Conservation (phyloP, 2,113 vertebrate genomes). For the Serilophus lunatus region DNA sequence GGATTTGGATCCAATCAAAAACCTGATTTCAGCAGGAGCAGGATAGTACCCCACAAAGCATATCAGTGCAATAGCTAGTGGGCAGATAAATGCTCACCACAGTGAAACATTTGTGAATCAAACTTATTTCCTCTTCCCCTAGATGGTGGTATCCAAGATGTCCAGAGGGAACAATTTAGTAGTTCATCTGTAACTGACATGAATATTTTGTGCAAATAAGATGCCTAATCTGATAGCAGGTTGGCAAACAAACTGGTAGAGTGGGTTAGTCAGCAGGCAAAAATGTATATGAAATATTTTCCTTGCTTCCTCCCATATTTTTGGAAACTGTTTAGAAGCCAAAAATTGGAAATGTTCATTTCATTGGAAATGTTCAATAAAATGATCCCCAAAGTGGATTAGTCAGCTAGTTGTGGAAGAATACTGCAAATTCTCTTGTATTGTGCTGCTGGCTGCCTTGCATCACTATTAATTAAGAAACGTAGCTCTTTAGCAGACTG, state of each 20-base stretch:
- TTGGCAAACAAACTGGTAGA: not conserved
- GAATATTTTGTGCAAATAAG: not conserved
- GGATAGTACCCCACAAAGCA: not conserved
- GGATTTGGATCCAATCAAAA: not conserved
- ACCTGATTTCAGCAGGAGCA: not conserved
- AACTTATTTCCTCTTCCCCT: not conserved
- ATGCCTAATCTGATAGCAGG: not conserved
- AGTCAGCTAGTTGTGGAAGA: constrained; percentile 45
- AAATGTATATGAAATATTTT: not conserved
- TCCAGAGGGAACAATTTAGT: not conserved
- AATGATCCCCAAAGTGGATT: constrained; percentile 2
- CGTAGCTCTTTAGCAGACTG: constrained; percentile 30
- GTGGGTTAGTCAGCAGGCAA: not conserved
- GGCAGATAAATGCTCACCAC: not conserved
- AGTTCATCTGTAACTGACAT: not conserved
- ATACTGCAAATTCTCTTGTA: not conserved
- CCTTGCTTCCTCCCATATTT: not conserved
- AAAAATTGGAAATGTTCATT: no score
- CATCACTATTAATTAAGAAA: constrained; percentile 52
- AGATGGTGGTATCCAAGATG: not conserved
- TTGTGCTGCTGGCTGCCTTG: constrained; percentile 24
- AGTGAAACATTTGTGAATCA: not conserved
- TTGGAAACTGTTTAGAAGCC: not conserved
- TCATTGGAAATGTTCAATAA: not conserved
- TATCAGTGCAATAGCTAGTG: not conserved